Evolutionary conservation across 2,797 vertebrate genomes (phyloP).

Genomic region (Hoplostethus atlanticus): DNA sequence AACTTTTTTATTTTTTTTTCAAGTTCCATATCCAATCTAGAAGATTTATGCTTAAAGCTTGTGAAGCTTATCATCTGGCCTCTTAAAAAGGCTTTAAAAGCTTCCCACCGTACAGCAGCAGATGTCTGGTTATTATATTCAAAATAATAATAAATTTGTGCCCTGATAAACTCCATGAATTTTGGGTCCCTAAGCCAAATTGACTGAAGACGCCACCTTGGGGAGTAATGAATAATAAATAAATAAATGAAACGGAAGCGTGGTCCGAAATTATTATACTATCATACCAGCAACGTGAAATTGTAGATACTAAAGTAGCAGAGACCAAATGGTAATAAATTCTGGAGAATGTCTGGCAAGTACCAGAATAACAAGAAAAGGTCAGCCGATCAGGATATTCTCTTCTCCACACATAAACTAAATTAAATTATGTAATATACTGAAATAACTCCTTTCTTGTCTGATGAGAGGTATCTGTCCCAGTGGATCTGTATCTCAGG

Average conservation of each 20-base stretch:
- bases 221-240: background rate
- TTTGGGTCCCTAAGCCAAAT: too few relatives aligned
- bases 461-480: constrained; percentile 1
- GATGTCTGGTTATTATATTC: background rate
- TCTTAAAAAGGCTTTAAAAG: background rate
- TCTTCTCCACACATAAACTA: constrained; percentile 5
- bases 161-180: background rate
- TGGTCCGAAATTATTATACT: constrained; percentile 10
- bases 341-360: constrained; percentile 9
- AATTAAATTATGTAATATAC: constrained; percentile 9
- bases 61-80: constrained; percentile 16
- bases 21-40: background rate
- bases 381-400: background rate
- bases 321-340: constrained; percentile 5
- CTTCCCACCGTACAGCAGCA: background rate
- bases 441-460: constrained; percentile 18
- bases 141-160: background rate
- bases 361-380: constrained; percentile 12
- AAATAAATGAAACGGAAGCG: background rate
- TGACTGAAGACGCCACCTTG: background rate
- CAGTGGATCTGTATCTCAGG: constrained; percentile 16
- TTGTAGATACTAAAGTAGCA: background rate
- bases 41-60: background rate
- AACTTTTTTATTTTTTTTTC: background rate
- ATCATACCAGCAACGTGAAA: background rate